phyloP scores from a whole-genome alignment of 23 tunicate species.

The Clavelina lepadiformis region DNA sequence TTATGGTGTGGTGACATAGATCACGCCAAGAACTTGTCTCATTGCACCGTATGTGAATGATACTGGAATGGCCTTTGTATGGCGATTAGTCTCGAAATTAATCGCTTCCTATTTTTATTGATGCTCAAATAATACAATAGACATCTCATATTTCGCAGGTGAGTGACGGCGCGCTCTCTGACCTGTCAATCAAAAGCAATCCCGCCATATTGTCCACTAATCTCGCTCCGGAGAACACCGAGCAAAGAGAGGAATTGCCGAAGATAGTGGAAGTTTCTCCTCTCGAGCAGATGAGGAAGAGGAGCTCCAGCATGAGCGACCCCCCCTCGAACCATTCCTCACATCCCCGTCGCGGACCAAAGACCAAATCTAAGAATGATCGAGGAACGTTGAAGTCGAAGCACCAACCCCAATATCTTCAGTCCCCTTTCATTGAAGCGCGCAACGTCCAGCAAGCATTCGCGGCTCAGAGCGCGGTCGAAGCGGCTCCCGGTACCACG shows the following conservation, averaged over 20 bases:
- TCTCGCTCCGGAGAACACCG: not conserved
- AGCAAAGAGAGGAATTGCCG: not conserved
- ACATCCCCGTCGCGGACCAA: not conserved
- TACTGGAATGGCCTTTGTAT: too few relatives aligned
- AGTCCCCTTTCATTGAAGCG: not conserved
- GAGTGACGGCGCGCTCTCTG: conserved; percentile 51
- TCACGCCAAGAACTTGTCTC: too few relatives aligned
- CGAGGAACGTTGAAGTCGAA: not conserved
- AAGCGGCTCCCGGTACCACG: conserved; percentile 10
- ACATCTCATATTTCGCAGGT: conserved; percentile 19
- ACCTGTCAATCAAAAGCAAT: conserved; percentile 45
- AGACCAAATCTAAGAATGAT: not conserved
- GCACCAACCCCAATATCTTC: conserved; percentile 7
- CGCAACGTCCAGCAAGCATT: conserved; percentile 23
- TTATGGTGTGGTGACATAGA: too few relatives aligned
- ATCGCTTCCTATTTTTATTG: too few relatives aligned
- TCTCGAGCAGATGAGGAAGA: conserved; percentile 47
- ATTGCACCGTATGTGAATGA: too few relatives aligned
- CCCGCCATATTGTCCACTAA: conserved; percentile 23
- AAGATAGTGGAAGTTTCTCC: conserved; percentile 20
- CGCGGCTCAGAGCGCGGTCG: not conserved
- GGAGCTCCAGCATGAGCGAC: conserved; percentile 78
- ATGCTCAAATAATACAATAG: too few relatives aligned
- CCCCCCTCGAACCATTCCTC: not conserved
- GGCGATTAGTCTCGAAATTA: too few relatives aligned